Base-by-base conservation (phyloP, 2,113 vertebrate species). In the Rousettus leschenaultii region DNA sequence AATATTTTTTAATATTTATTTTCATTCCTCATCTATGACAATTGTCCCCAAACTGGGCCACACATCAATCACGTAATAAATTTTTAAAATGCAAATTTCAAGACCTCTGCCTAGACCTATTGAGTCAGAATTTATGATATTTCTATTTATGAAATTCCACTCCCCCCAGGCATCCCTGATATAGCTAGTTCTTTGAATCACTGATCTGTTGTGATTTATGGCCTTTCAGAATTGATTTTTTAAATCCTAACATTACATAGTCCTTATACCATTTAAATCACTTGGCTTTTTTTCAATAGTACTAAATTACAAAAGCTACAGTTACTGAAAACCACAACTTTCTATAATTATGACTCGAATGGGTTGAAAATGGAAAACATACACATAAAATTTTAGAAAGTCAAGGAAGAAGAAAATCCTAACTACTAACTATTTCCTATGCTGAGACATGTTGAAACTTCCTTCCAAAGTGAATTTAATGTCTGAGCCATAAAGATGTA, bases 311-410 rank as follows among this genome's bases (percentile, higher is more conserved):
- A 59, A 94, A 92, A 93, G 26, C 68, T 82, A 79, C n/a, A 43
- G 86, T 91, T 86, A 74, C 66, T 92, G 63, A 96, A 92, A 93
- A 85, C 68, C 68, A n/a, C 68, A 94, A 3, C 16, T n/a, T 95
- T 88, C 53, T 94, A 19, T 94, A 78, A 91, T 92, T 91, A 82
- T 82, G 84, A 88, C 55, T 91, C 66, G 73, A 78, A 35, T 55
- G 68, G 59, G 59, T 93, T 78, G 92, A 91, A 95, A 89, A 89
- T 92, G 40, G 85, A 91, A 97, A 97, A 91, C 82, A 91, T 57
- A 59, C 63, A 92, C 73, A 22, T 71, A 94, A 96, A 91, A 73
- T 87, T 85, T 59, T 92, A 94, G 40, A 45, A 74, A 75, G 73
- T 92, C 71, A 74, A 77, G 40, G 74, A 22, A 66, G 85, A n/a